These are phyloP conservation scores for Coelopa frigida DNA, from an alignment of 1,140 invertebrate species.

Conservation along the genomic window DNA sequence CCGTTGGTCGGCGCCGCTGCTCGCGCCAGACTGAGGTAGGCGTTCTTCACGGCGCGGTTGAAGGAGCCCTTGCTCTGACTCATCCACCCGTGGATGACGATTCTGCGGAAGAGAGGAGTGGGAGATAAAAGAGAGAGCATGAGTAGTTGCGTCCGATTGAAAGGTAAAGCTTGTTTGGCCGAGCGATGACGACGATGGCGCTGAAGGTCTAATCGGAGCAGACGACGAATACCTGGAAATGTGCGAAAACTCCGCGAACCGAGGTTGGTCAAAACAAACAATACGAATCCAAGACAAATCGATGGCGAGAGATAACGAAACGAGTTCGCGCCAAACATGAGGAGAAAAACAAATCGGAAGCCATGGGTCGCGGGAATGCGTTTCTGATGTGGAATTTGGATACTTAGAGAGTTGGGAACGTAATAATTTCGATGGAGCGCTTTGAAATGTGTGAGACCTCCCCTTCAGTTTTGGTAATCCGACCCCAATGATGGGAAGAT, in stretches of 20 bases:
- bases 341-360: no score
- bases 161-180: background rate
- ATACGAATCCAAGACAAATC: no score
- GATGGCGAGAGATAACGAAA: background rate
- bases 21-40: slow-evolving; percentile 47
- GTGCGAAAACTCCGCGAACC: background rate
- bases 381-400: no score
- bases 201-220: no score
- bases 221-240: background rate
- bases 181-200: no score
- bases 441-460: no score
- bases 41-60: slow-evolving; percentile 42
- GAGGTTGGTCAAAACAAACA: background rate
- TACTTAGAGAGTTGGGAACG: no score
- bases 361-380: no score
- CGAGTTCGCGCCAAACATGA: background rate
- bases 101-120: slow-evolving; percentile 18
- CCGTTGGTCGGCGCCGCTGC: background rate
- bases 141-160: background rate
- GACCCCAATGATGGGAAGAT: no score
- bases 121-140: background rate
- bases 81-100: slow-evolving; percentile 42
- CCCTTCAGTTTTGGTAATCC: no score
- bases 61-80: slow-evolving; percentile 39
- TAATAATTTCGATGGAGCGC: no score